A percentile compares a stretch with the other conserved stretches of the same genome.
phyloP scores from a whole-genome alignment of 2,797 vertebrate genomes.

The Microtus agrestis region DNA sequence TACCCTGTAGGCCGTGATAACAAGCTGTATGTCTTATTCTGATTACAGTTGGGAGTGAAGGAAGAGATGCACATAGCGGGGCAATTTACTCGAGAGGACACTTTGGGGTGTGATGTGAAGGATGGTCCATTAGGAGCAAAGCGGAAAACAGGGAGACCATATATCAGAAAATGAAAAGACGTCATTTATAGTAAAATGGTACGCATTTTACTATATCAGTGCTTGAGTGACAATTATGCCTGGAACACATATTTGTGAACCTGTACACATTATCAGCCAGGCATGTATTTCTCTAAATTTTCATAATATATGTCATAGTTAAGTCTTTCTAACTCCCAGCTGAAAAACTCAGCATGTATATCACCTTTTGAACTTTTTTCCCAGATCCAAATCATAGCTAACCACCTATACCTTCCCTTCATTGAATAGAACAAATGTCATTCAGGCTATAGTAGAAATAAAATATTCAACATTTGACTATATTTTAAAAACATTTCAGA shows the following conservation, averaged over 20 bases:
- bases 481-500: conserved; percentile 7
- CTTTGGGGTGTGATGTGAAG: not conserved
- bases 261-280: not conserved
- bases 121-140: not conserved
- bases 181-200: conserved; percentile 39
- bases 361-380: conserved; percentile 13
- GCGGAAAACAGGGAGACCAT: not conserved
- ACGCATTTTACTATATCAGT: conserved; percentile 27
- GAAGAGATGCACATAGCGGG: not conserved
- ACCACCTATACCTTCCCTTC: not conserved
- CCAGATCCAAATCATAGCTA: not conserved
- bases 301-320: not conserved
- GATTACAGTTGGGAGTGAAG: not conserved
- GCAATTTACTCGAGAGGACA: not conserved
- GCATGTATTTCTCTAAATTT: conserved; percentile 11
- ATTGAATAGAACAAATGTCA: conserved; percentile 32
- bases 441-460: not conserved
- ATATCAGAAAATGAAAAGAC: not conserved
- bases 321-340: conserved; percentile 28
- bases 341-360: conserved; percentile 57
- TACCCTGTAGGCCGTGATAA: not conserved
- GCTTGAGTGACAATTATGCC: not conserved
- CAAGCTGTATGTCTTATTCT: conserved; percentile 23
- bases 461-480: conserved; percentile 16
- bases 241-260: conserved; percentile 6